These are phyloP conservation scores for Cantharis flavilabris DNA, from an alignment of 2,888 invertebrate species.

Conservation along the genomic window DNA sequence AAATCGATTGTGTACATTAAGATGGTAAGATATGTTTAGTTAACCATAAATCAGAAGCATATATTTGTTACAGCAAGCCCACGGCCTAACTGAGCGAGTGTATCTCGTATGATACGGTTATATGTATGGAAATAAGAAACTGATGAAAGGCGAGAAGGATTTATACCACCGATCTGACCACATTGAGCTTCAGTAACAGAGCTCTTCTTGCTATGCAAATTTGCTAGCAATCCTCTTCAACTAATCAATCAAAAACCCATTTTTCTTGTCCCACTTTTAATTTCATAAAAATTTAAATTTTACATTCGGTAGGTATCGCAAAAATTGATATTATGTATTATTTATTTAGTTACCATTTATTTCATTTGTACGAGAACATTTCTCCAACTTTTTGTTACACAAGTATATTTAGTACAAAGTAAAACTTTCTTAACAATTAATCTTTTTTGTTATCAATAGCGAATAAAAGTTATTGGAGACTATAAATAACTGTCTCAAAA, in stretches of 20 bases:
- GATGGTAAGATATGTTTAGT: not conserved
- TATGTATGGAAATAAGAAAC: slow-evolving; percentile 54
- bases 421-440: not conserved
- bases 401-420: not conserved
- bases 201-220: slow-evolving; percentile 21
- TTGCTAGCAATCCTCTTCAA: slow-evolving; percentile 8
- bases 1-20: not conserved
- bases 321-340: not conserved
- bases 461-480: not conserved
- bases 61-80: slow-evolving; percentile 16
- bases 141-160: slow-evolving; percentile 53
- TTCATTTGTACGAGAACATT: not conserved
- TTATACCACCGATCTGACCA: slow-evolving; percentile 47
- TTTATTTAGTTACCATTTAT: not conserved
- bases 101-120: slow-evolving; percentile 47
- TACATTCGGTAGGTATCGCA: not conserved
- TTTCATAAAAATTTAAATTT: not conserved
- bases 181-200: slow-evolving; percentile 31
- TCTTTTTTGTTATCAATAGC: not conserved
- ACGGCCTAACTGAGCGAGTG: slow-evolving; percentile 46
- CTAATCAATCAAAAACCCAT: slow-evolving; percentile 20
- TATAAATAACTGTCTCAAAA: not conserved
- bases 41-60: slow-evolving; percentile 7
- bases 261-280: not conserved
- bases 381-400: not conserved